Evolutionary conservation across 1,140 invertebrate genomes (phyloP).

Genomic region (Zaprionus davidi): DNA sequence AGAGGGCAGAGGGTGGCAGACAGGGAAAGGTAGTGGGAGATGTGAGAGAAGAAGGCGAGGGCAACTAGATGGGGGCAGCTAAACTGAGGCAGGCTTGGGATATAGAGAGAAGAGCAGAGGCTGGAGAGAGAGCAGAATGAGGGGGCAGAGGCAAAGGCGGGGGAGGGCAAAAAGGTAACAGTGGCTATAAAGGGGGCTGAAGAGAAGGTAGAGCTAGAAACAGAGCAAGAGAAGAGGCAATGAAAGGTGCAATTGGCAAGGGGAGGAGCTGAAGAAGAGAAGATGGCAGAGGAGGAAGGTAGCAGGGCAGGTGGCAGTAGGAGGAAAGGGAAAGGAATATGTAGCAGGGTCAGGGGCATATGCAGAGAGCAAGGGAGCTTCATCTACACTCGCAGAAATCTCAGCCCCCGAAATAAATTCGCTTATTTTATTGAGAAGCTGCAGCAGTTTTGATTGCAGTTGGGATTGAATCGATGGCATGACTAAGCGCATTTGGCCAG

Average conservation of each 20-base stretch:
- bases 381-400: slow-evolving; percentile 1
- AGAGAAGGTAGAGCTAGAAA: too few relatives aligned
- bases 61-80: too few relatives aligned
- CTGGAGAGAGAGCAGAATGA: background rate
- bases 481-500: slow-evolving; percentile 5
- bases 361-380: background rate
- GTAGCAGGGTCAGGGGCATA: background rate
- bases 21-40: background rate
- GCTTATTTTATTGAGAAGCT: slow-evolving; percentile 1
- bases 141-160: background rate
- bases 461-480: background rate
- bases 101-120: background rate
- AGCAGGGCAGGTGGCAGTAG: too few relatives aligned
- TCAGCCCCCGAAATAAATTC: background rate
- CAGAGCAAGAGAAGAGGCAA: too few relatives aligned
- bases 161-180: background rate
- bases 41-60: background rate
- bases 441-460: slow-evolving; percentile 1
- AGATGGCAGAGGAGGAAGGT: too few relatives aligned
- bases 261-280: too few relatives aligned
- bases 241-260: too few relatives aligned
- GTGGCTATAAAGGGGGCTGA: too few relatives aligned
- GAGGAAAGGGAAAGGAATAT: too few relatives aligned
- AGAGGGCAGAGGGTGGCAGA: background rate
- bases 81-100: background rate